Evolutionary conservation across 2,113 vertebrate species (phyloP).

Genomic region (Oryzias woworae): DNA sequence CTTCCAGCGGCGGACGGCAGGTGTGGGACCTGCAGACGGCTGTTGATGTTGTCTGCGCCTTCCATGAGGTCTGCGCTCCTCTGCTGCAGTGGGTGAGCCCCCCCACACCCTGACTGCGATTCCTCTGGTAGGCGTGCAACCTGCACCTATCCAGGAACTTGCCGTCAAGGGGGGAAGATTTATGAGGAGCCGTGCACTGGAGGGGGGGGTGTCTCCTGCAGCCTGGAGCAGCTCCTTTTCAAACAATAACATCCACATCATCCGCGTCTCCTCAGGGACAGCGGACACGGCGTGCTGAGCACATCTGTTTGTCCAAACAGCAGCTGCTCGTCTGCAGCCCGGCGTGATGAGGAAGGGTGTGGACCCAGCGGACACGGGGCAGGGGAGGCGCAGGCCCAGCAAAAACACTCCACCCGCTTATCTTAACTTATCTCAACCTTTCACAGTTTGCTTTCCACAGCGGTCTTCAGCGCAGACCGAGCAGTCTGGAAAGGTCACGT

Average conservation of each 20-base stretch:
- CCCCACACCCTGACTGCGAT: constrained; percentile 87
- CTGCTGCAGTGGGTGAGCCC: constrained; percentile 24
- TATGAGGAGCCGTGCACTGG: constrained; percentile 82
- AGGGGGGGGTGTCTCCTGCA: constrained; percentile 76
- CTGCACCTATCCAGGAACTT: constrained; percentile 83
- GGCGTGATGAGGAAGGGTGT: constrained; percentile 10
- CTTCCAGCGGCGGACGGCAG: constrained; percentile 69
- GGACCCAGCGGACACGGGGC: constrained; percentile 10
- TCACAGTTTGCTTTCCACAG: neutral
- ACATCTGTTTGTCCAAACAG: constrained; percentile 86
- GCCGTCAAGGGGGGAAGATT: constrained; percentile 87
- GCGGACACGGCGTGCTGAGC: constrained; percentile 47
- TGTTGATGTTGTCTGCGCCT: constrained; percentile 88
- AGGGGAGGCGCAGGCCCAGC: constrained; percentile 3
- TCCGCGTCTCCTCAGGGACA: constrained; percentile 68
- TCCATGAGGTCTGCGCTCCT: constrained; percentile 69
- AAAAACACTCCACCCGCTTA: neutral
- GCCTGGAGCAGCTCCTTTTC: constrained; percentile 84
- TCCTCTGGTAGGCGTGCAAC: constrained; percentile 87
- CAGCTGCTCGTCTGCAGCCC: constrained; percentile 63
- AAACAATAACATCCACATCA: constrained; percentile 89
- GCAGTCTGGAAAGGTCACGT: too few relatives aligned
- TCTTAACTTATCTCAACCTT: neutral
- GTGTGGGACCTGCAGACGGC: constrained; percentile 82
- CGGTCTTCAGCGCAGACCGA: too few relatives aligned